phyloP scores from a whole-genome alignment of 2,888 invertebrate genomes.

The Leptopilina syphax region DNA sequence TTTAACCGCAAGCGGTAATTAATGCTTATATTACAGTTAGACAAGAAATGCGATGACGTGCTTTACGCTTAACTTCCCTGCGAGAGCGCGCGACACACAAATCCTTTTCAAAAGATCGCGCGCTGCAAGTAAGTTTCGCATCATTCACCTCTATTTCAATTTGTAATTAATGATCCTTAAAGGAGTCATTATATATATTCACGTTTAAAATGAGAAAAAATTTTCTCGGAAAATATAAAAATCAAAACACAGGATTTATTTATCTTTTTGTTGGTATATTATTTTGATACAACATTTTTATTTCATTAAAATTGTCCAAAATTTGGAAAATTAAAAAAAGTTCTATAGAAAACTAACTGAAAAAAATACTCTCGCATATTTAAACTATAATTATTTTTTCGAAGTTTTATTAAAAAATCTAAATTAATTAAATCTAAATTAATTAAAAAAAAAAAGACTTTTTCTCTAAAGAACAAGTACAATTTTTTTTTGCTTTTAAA shows the following conservation, averaged over 20 bases:
- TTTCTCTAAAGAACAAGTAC: too few relatives aligned
- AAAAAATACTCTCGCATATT: too few relatives aligned
- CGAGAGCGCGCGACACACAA: background rate
- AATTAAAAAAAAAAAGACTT: too few relatives aligned
- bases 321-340: too few relatives aligned
- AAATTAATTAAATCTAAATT: too few relatives aligned
- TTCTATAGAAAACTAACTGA: too few relatives aligned
- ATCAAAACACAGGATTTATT: background rate
- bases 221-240: too few relatives aligned
- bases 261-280: background rate
- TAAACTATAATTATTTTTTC: too few relatives aligned
- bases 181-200: background rate
- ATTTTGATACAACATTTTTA: background rate
- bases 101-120: background rate
- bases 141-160: background rate
- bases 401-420: background rate
- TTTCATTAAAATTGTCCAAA: background rate
- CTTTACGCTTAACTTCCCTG: slow-evolving; percentile 14
- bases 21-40: slow-evolving; percentile 33
- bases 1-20: slow-evolving; percentile 38
- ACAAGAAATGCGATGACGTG: slow-evolving; percentile 28
- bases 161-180: slow-evolving; percentile 15
- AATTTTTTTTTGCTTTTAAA: too few relatives aligned
- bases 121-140: background rate
- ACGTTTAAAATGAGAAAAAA: background rate